phyloP scores from a whole-genome alignment of 2,797 vertebrate species.

The Meda fulgida region DNA sequence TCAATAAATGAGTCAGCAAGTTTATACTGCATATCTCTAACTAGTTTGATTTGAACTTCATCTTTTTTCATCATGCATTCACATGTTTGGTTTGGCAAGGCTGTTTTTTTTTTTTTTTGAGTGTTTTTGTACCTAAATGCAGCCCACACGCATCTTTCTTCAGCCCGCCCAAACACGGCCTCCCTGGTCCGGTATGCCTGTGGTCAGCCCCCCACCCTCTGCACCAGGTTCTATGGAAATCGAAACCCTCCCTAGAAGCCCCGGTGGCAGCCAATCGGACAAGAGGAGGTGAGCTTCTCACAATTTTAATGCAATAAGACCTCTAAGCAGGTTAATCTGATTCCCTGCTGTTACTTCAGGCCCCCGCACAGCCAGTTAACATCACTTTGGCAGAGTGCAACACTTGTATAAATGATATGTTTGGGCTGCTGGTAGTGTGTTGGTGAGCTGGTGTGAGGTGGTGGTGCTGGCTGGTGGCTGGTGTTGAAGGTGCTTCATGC shows the following conservation, averaged over 20 bases:
- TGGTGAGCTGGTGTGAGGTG: conserved; percentile 15
- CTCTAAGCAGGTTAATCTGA: conserved; percentile 67
- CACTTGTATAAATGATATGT: background rate
- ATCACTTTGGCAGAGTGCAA: conserved; percentile 13
- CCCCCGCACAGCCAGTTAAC: conserved; percentile 11
- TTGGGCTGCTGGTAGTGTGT: conserved; percentile 12
- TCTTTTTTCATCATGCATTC: background rate
- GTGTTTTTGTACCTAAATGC: background rate
- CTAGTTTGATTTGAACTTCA: background rate
- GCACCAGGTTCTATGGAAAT: conserved; percentile 85
- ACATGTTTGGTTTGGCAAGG: background rate
- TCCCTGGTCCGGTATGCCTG: conserved; percentile 75
- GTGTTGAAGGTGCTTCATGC: conserved; percentile 34
- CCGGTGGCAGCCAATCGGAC: conserved; percentile 80
- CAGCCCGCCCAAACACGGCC: conserved; percentile 75
- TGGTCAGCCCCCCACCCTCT: conserved; percentile 74
- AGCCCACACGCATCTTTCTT: conserved; percentile 1
- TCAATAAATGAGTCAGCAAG: background rate
- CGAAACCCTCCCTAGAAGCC: conserved; percentile 86
- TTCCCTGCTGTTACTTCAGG: conserved; percentile 58
- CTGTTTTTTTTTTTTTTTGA: background rate
- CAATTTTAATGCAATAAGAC: conserved; percentile 64
- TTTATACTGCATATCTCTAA: background rate
- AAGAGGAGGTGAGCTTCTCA: conserved; percentile 85
- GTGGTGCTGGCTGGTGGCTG: conserved; percentile 28